Evolutionary conservation across 2,888 invertebrate genomes (phyloP), one percentile per base, ranked within the genome.

Genomic region (Oxytorus armatus): DNA sequence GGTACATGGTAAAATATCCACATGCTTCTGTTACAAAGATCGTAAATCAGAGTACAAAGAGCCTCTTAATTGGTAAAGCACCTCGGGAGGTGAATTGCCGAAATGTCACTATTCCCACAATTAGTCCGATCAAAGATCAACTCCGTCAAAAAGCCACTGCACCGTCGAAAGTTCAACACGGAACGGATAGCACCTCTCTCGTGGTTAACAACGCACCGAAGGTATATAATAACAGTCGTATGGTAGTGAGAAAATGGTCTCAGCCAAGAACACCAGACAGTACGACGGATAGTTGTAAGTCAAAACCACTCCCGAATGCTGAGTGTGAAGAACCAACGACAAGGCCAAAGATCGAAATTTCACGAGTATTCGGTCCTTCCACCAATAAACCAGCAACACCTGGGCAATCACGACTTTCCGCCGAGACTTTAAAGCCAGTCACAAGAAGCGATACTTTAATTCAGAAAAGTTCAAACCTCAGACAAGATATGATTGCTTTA

Each of bases 1-100:
- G 77, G 79, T 73, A 66, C 39, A 68, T 82, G 74, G 57, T 70
- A 0, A 69, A 82, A 79, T 8, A 79, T 10, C 53, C 66, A 0
- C n/a, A 36, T 5, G 0, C 57, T 8, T 29, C 47, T 16, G n/a
- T 18, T 0, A 1, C 16, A 0, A 23, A 42, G 0, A 3, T n/a
- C 0, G 0, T 33, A 1, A 44, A 18, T 0, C 33, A 18, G 8
- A 25, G n/a, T 10, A 18, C 7, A 1, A 65, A 57, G 1, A 70
- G 18, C 11, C 0, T 16, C 3, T 3, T 59, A 3, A 11, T 55
- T 0, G 59, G 21, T 11, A 70, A 59, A 65, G 39, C 23, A 4
- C 51, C 65, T 8, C 59, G 16, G 3, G 8, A 5, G 7, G 4
- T 18, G 5, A 16, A 25, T 14, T n/a, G n/a, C 11, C 25, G 16